phyloP scores from a whole-genome alignment of 2,888 invertebrate species.

The Gymnocheta viridis region DNA sequence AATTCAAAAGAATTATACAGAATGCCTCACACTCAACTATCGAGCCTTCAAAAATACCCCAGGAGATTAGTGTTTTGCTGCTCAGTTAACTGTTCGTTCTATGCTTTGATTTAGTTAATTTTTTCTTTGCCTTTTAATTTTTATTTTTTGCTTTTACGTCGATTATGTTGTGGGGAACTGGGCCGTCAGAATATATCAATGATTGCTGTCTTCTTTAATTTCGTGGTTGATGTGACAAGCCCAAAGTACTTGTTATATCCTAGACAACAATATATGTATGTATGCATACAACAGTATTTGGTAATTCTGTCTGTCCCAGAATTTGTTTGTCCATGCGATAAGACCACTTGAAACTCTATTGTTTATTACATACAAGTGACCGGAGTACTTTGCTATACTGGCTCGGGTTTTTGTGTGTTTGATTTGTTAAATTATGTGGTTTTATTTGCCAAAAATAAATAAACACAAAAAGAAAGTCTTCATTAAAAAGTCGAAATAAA shows the following conservation, averaged over 20 bases:
- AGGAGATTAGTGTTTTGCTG: constrained; percentile 62
- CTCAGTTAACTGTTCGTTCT: constrained; percentile 50
- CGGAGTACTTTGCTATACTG: background rate
- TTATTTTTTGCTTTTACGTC: background rate
- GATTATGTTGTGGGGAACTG: background rate
- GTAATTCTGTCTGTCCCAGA: background rate
- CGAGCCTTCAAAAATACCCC: constrained; percentile 26
- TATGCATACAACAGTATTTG: constrained; percentile 18
- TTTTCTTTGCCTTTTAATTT: constrained; percentile 27
- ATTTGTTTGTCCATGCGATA: constrained; percentile 34
- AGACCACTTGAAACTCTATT: constrained; percentile 45
- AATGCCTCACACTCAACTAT: constrained; percentile 16
- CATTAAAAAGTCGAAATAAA: background rate
- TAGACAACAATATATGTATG: background rate
- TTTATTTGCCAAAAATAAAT: constrained; percentile 35
- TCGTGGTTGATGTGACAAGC: constrained; percentile 68
- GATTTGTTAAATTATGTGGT: constrained; percentile 61
- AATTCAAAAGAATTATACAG: background rate
- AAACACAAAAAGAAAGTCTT: background rate
- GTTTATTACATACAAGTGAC: constrained; percentile 27
- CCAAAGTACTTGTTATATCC: constrained; percentile 44
- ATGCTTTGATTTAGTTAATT: constrained; percentile 34
- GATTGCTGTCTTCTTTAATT: constrained; percentile 62
- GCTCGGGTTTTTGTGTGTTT: background rate
- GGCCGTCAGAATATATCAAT: constrained; percentile 24